Evolutionary conservation across 2,888 invertebrate genomes (phyloP), one percentile per base, ranked within the genome.

Genomic region (Ochropleura plecta): DNA sequence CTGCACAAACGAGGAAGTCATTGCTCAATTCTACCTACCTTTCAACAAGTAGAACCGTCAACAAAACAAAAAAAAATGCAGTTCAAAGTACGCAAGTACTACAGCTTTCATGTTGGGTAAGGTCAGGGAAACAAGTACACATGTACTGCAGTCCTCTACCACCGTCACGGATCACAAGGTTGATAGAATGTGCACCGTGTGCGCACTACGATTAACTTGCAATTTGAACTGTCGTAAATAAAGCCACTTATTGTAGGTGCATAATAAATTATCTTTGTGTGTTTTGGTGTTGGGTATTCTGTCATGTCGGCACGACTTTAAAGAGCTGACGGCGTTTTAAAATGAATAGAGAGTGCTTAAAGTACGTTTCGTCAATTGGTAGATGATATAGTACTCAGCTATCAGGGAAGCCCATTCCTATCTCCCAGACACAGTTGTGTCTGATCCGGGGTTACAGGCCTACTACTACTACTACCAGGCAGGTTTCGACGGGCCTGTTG

Each of bases 101-200:
- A 44, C 8, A 57, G 40, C 82, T 76, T 84, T 81, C 65, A 53
- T 46, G 10, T 68, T 55, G 10, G 53, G 65, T 69, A 81, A 82
- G 82, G 81, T 82, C 70, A 81, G 57, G 82, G 49, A 40, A 59
- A 68, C 68, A 46, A 49, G 57, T 67, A 62, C 10, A 10, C 48
- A 40, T 16, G 8, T n/a, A 20, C 59, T 18, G n/a, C 30, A 16
- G 40, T 12, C 18, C 49, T 46, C 20, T 6, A 16, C 7, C 20
- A 59, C 18, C 70, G 66, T 55, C 68, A 67, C 70, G 5, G 77
- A 69, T 69, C 68, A 49, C 81, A 85, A 82, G 82, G 85, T 59
- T 59, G 40, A 70, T 81, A 71, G 76, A 81, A 66, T 63, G 74
- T 81, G 30, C 53, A 40, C 69, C 20, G 42, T n/a, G 65, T 64